Percentiles rank a stretch among this genome's conserved stretches.
phyloP scores from a whole-genome alignment of 1,140 invertebrate genomes.

The Kradibia gibbosae region DNA sequence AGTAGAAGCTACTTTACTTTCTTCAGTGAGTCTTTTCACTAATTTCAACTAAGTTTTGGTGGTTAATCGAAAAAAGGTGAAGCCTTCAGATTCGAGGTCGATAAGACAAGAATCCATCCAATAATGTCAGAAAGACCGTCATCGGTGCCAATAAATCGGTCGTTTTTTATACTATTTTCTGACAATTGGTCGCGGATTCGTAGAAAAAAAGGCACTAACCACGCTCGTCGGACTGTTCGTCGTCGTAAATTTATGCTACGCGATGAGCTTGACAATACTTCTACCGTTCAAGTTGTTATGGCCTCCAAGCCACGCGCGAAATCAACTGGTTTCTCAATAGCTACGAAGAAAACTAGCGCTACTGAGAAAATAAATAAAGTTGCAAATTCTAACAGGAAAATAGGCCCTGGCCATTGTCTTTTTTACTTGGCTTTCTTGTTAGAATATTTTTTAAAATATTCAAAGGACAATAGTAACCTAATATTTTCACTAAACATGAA shows the following conservation, averaged over 20 bases:
- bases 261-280: neutral
- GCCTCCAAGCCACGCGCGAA: neutral
- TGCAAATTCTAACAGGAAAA: neutral
- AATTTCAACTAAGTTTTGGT: no score
- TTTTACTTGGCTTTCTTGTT: neutral
- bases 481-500: no score
- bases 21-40: no score
- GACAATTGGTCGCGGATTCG: neutral
- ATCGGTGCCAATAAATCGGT: neutral
- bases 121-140: neutral
- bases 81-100: neutral
- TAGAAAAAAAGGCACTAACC: neutral
- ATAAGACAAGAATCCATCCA: neutral
- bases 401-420: neutral
- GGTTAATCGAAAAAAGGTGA: no score
- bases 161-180: neutral
- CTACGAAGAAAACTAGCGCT: neutral
- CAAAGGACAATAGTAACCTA: no score
- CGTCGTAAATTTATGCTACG: neutral
- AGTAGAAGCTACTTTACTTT: no score
- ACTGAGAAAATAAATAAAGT: neutral
- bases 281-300: neutral
- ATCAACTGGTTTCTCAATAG: neutral
- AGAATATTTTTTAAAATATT: no score
- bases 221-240: neutral